Conservation (phyloP, 2,888 invertebrate genomes). For the Agonopterix heracliana region DNA sequence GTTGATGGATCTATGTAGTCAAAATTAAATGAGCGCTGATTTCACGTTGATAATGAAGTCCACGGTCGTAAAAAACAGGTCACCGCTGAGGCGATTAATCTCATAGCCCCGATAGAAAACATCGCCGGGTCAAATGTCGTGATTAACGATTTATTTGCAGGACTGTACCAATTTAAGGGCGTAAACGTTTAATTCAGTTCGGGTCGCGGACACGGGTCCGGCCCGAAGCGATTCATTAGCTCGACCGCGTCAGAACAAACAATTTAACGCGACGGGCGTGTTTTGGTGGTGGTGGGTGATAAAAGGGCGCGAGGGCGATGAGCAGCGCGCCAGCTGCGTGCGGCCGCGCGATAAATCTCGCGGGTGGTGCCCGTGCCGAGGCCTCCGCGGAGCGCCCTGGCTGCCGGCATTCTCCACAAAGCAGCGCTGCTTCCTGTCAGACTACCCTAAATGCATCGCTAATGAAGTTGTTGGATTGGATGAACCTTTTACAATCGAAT, state of each 20-base stretch:
- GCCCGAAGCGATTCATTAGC: constrained; percentile 72
- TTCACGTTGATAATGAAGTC: not conserved
- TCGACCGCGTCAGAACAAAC: constrained; percentile 70
- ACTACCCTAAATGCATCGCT: constrained; percentile 3
- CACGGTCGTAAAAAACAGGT: constrained; percentile 1
- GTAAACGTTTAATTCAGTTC: constrained; percentile 61
- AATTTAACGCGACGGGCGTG: constrained; percentile 71
- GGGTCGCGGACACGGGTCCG: constrained; percentile 61
- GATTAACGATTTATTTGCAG: constrained; percentile 68
- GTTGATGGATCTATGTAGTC: constrained; percentile 6
- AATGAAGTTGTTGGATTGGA: not conserved
- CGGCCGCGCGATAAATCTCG: constrained; percentile 58
- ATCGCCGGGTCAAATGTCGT: constrained; percentile 34
- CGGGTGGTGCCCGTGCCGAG: constrained; percentile 6
- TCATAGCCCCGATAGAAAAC: constrained; percentile 9
- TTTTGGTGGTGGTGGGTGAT: constrained; percentile 68
- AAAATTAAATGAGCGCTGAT: not conserved
- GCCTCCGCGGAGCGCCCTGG: not conserved
- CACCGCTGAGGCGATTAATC: constrained; percentile 17
- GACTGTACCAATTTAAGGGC: constrained; percentile 55
- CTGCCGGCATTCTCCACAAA: not conserved
- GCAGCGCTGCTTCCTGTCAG: not conserved
- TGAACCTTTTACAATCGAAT: not conserved
- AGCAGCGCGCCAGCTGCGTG: constrained; percentile 65
- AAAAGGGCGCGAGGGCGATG: constrained; percentile 67